Percentiles rank a stretch among this genome's conserved stretches.
phyloP scores from a whole-genome alignment of 92 coral and sea anemone genomes.

The Bergia sp. region DNA sequence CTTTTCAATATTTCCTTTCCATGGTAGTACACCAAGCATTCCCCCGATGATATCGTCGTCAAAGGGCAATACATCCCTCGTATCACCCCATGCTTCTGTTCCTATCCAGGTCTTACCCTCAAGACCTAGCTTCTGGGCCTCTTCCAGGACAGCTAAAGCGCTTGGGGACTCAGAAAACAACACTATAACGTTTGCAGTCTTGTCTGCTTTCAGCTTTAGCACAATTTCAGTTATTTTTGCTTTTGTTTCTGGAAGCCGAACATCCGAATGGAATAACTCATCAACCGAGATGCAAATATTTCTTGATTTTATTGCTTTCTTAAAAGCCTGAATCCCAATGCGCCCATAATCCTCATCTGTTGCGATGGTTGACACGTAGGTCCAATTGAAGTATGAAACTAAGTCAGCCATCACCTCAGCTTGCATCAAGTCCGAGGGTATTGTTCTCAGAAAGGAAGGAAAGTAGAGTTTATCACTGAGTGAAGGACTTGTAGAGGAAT shows the following conservation, averaged over 20 bases:
- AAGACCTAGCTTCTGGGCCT: conserved; percentile 85
- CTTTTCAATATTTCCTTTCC: conserved; percentile 62
- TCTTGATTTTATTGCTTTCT: conserved; percentile 75
- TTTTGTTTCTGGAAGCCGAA: conserved; percentile 69
- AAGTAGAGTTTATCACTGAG: conserved; percentile 79
- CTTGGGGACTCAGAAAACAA: conserved; percentile 88
- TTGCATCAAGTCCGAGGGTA: conserved; percentile 93
- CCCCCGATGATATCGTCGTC: conserved; percentile 79
- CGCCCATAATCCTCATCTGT: conserved; percentile 98
- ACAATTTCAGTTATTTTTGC: conserved; percentile 72
- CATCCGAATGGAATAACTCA: conserved; percentile 85
- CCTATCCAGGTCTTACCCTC: conserved; percentile 93
- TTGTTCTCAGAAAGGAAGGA: conserved; percentile 92
- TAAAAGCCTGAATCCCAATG: conserved; percentile 87
- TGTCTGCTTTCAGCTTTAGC: conserved; percentile 69
- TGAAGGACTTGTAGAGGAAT: conserved; percentile 96
- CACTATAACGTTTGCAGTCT: conserved; percentile 76
- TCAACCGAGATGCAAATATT: conserved; percentile 88
- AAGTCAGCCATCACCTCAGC: conserved; percentile 96
- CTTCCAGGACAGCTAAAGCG: conserved; percentile 81
- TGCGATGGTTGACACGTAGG: conserved; percentile 88
- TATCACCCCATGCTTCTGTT: conserved; percentile 97
- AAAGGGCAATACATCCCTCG: conserved; percentile 59
- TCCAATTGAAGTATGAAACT: conserved; percentile 72
- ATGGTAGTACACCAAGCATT: conserved; percentile 85